Evolutionary conservation across 2,797 vertebrate species (phyloP), one percentile per base, ranked within the genome.

Genomic region (Echiichthys vipera): DNA sequence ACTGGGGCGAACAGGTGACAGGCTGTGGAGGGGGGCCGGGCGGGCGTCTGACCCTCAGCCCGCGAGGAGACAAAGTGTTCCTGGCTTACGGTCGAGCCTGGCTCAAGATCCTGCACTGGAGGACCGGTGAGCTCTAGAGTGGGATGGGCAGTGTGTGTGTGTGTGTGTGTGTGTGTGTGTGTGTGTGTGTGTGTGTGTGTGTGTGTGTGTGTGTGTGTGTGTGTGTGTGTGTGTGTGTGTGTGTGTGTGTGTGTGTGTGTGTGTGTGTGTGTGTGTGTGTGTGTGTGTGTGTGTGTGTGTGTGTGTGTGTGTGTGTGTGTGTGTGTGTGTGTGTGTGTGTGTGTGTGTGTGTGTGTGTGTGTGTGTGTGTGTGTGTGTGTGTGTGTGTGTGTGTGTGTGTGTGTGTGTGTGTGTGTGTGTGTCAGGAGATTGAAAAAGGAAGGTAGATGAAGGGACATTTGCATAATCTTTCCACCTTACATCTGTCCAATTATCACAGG

Each of bases 41-140:
- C 0, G 84, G 85, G 24, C 92, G 85, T 10, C 83, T 94, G 75
- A 80, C 77, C 71, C 89, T 95, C 36, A 95, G 94, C 79, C 92
- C 94, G 2, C 87, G 93, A 15, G 93, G 93, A 3, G 94, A 95
- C 57, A 71, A 75, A 11, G 74, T 94, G 22, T 94, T 95, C 66
- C 69, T 96, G 82, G 93, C 93, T 10, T 84, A 92, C 1, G 94
- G 94, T 29, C 91, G 78, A 77, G 90, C 94, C 40, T 94, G 88
- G 83, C 67, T 96, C 65, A 93, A 93, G 61, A 93, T 94, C 57
- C 90, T 96, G n/a, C 71, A 94, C 83, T 96, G 95, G 95, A 94
- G 88, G 66, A 93, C 88, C 2, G 95, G 95, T 96, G 77, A 83
- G 90, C 50, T 45, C 50, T 11, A 46, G 59, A 51, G 9, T 51